These are phyloP conservation scores for Euschistus heros DNA, from an alignment of 1,140 invertebrate genomes.

Conservation along the genomic window DNA sequence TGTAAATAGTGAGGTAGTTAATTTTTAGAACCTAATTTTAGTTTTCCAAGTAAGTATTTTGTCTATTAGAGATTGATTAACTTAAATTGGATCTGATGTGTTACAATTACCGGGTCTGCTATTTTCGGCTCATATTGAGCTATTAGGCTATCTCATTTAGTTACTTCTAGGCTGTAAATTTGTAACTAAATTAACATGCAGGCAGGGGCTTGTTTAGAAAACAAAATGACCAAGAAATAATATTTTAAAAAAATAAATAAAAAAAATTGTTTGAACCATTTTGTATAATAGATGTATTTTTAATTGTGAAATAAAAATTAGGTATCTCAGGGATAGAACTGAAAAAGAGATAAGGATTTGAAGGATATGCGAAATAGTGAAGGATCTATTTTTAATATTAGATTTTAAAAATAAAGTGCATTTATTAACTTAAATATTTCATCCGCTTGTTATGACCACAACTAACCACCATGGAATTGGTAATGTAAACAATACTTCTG, in stretches of 20 bases:
- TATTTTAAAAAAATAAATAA: background rate
- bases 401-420: conserved; percentile 5
- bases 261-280: too few relatives aligned
- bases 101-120: background rate
- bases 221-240: background rate
- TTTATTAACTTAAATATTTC: conserved; percentile 9
- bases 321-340: conserved; percentile 14
- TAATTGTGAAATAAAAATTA: background rate
- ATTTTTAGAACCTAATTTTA: conserved; percentile 6
- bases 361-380: background rate
- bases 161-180: conserved; percentile 3
- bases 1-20: conserved; percentile 15
- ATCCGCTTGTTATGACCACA: background rate
- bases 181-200: conserved; percentile 12
- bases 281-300: too few relatives aligned
- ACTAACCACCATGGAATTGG: conserved; percentile 10
- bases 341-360: background rate
- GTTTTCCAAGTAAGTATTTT: conserved; percentile 8
- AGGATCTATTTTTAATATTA: conserved; percentile 3
- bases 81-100: too few relatives aligned
- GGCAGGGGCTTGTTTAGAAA: background rate
- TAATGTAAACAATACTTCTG: background rate
- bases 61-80: too few relatives aligned
- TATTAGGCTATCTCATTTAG: conserved; percentile 2
- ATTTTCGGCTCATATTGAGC: conserved; percentile 9